Evolutionary conservation across 2,797 vertebrate species (phyloP), one percentile per base, ranked within the genome.

Genomic region (Mycteria americana): DNA sequence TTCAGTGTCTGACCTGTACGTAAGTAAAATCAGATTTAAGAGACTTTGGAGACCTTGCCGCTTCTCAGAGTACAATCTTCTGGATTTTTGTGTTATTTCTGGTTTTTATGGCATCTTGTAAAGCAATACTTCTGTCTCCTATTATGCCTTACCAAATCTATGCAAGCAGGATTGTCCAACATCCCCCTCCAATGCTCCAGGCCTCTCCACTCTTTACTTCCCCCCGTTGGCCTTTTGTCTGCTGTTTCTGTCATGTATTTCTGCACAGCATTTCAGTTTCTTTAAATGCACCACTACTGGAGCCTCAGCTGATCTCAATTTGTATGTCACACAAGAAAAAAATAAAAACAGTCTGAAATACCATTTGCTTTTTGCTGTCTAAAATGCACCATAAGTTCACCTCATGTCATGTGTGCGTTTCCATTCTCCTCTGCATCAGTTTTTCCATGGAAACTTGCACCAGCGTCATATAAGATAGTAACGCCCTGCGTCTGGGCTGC

Each of bases 271-370:
- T 54, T 83, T 91, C 37, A 57, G 50, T 56, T 89, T 65, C 81
- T 91, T 85, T 83, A 83, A 77, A 72, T 18, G 37, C 51, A 60
- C 7, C 37, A 12, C 39, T 78, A 6, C 0, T 69, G 63, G 70
- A 74, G 48, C 35, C 90, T 88, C 95, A 94, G 79, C 85, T 96
- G 94, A 96, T 82, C 79, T 95, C 79, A 92, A 93, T 97, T 95
- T 95, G 79, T 75, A 54, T 50, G 37, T 84, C 85, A 92, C 60
- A 95, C 70, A 94, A 80, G 59, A 39, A 43, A 79, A 31, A 56
- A 78, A 80, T 65, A 28, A 45, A 25, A 30, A 4, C 43, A 76
- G 17, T 13, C 39, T 67, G 60, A 80, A 95, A 95, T 65, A 30
- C 60, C 35, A 68, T 82, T 91, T 86, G 48, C 10, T 69, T 93